Evolutionary conservation across 1,140 invertebrate species (phyloP).

Genomic region (Atta colombica): DNA sequence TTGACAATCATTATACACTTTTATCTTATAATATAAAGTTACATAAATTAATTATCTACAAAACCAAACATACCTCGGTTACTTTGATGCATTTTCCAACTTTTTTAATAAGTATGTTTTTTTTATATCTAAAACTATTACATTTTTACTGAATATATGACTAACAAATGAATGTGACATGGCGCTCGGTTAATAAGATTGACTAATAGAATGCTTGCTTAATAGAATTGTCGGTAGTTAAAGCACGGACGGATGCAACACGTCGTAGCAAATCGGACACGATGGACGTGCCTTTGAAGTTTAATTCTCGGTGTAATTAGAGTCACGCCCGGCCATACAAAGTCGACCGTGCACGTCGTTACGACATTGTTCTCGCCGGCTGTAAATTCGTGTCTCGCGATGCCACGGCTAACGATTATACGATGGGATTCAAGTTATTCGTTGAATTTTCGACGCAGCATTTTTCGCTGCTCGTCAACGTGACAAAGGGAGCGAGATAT

Average conservation of each 20-base stretch:
- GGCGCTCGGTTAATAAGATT: background rate
- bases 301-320: slow-evolving; percentile 76
- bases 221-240: slow-evolving; percentile 23
- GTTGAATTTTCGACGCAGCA: slow-evolving; percentile 44
- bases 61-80: background rate
- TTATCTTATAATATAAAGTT: background rate
- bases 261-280: slow-evolving; percentile 64
- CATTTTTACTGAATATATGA: background rate
- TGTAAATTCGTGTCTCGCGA: slow-evolving; percentile 68
- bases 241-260: slow-evolving; percentile 18
- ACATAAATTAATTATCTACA: background rate
- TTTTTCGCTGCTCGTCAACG: slow-evolving; percentile 52
- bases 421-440: slow-evolving; percentile 67
- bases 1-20: background rate
- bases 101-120: background rate
- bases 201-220: background rate
- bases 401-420: slow-evolving; percentile 65
- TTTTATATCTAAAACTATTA: background rate
- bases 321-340: slow-evolving; percentile 62
- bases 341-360: slow-evolving; percentile 66
- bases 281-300: slow-evolving; percentile 70
- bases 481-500: slow-evolving; percentile 28
- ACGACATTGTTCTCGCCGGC: slow-evolving; percentile 71
- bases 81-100: background rate
- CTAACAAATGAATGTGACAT: background rate